Base-by-base conservation (phyloP, 2,888 invertebrate species). In the Dicyrtoma fusca region DNA sequence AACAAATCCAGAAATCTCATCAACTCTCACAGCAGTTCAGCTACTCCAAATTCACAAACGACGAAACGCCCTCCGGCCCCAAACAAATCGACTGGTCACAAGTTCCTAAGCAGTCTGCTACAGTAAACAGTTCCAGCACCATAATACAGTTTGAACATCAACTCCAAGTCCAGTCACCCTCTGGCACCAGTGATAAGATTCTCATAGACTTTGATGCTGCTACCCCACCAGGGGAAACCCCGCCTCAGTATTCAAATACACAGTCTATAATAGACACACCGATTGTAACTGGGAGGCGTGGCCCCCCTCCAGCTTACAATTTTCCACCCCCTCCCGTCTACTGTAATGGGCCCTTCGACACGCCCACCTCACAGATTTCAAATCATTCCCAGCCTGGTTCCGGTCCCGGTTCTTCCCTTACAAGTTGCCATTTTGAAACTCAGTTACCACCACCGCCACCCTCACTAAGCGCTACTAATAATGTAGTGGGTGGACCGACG, bases 11-110 rank as follows among this genome's bases (percentile, higher is more conserved):
- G 66, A 80, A 77, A 75, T 75, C 71, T 75, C 78, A 79, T 55
- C 77, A 78, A 74, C 75, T 76, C 26, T 80, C 82, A 89, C 82
- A 91, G 81, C 92, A 93, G 82, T 94, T 92, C 82, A 89, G 90
- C 81, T 94, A 95, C 82, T 90, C 90, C 80, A 94, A 93, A 82
- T 86, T 95, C 25, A 87, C 89, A 71, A 93, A 94, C 82, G 93
- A 94, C 77, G 82, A 85, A 21, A 13, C 47, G 14, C 6, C 62
- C n/a, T 23, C 64, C 3, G 19, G 4, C 6, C 11, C 81, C 0
- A 80, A 82, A 73, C 81, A 81, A 74, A 78, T 79, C 10, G 77
- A 75, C 42, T 72, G 75, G 69, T 72, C 76, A 10, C 71, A 76
- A 65, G 87, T 79, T 84, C 86, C 75, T 49, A 71, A 55, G 61